Evolutionary conservation across 1,140 invertebrate genomes (phyloP).

Genomic region (Macrobrachium nipponense): DNA sequence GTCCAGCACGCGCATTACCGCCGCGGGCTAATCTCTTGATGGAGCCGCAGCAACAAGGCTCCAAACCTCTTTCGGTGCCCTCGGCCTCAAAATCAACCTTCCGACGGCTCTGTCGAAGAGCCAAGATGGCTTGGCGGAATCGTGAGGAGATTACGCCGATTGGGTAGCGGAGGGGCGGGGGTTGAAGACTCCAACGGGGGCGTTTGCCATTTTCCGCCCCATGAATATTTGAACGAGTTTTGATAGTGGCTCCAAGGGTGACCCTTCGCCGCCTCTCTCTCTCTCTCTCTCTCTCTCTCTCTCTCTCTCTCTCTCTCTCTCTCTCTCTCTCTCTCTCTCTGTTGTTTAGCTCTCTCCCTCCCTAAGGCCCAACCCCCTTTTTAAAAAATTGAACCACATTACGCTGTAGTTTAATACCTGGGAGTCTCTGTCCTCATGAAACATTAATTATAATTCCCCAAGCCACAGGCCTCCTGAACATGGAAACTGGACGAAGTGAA

Average conservation of each 20-base stretch:
- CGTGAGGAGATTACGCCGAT: neutral
- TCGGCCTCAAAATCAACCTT: neutral
- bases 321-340: neutral
- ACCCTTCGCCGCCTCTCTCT: neutral
- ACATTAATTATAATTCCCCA: too few relatives aligned
- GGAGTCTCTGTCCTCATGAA: too few relatives aligned
- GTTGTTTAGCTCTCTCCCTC: neutral
- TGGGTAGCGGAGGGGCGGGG: conserved; percentile 4
- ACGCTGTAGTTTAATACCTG: too few relatives aligned
- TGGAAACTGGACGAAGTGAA: too few relatives aligned
- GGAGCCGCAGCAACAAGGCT: neutral
- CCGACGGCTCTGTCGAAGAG: neutral
- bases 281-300: neutral
- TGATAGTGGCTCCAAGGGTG: conserved; percentile 32
- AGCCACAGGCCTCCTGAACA: too few relatives aligned
- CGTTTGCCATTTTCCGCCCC: conserved; percentile 28
- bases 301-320: conserved; percentile 7
- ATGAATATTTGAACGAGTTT: conserved; percentile 43
- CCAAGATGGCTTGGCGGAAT: neutral
- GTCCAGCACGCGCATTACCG: conserved; percentile 23
- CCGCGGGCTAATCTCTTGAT: conserved; percentile 35
- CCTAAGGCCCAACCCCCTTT: neutral
- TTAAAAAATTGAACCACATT: neutral
- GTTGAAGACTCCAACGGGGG: conserved; percentile 3
- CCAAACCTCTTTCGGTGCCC: neutral